These are phyloP conservation scores for Drepana arcuata DNA, from an alignment of 1,140 invertebrate genomes.

Conservation along the genomic window DNA sequence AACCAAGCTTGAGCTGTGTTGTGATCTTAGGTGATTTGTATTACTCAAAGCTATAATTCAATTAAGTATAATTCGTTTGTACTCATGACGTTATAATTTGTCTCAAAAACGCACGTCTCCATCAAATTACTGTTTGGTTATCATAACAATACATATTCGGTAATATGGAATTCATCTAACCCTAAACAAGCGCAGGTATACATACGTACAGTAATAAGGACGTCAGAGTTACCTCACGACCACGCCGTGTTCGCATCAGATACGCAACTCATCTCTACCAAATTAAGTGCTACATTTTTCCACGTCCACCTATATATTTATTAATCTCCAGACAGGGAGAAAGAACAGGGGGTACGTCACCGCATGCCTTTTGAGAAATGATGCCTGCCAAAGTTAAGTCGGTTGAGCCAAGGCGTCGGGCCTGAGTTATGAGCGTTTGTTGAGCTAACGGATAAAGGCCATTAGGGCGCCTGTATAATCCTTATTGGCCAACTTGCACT, in stretches of 20 bases:
- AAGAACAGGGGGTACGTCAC: conserved; percentile 43
- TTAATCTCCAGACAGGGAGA: conserved; percentile 48
- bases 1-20: no score
- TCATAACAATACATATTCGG: no score
- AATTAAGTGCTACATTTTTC: conserved; percentile 67
- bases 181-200: no score
- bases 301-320: conserved; percentile 62
- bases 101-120: no score
- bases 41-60: no score
- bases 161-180: no score
- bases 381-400: conserved; percentile 69
- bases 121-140: no score
- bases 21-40: no score
- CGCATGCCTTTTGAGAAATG: conserved; percentile 67
- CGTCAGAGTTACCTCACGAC: no score
- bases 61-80: no score
- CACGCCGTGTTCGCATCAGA: conserved; percentile 20
- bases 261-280: conserved; percentile 48
- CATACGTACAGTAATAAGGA: conserved; percentile 5
- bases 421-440: conserved; percentile 65
- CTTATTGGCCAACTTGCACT: conserved; percentile 69
- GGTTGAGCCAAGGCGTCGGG: conserved; percentile 59
- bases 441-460: conserved; percentile 62
- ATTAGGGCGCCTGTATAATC: conserved; percentile 64
- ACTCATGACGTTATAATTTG: no score